Evolutionary conservation across 2,888 invertebrate species (phyloP), one percentile per base, ranked within the genome.

Genomic region (Lochmaea capreae): DNA sequence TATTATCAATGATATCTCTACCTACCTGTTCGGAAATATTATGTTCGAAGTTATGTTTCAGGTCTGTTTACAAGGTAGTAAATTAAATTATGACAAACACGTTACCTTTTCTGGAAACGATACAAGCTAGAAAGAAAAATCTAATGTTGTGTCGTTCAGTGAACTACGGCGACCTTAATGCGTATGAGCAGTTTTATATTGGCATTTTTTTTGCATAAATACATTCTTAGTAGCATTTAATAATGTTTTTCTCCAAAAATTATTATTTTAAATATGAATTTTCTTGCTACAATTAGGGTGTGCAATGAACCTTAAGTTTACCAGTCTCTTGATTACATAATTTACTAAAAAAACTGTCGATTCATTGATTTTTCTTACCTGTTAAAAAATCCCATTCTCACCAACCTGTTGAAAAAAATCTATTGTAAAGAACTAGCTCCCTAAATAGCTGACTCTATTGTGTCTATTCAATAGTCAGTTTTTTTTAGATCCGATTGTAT

Each of bases 321-420:
- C 26, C 57, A 71, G 58, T 46, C 43, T 22, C 42, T 22, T 65
- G 43, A 71, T 65, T 65, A 71, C 26, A 58, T 46, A 71, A 71
- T 71, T 65, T 65, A n/a, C 46, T 65, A 65, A 65, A 58, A 33
- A 65, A 71, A 71, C 43, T 58, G 65, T 58, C 71, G 65, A 71
- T 58, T 71, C 65, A 71, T 57, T 65, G 71, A 54, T 71, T 71
- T 65, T 63, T 54, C 16, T 61, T 71, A 71, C 71, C 71, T 71
- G 57, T 71, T 65, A 58, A 65, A 39, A 67, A 67, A 67, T 67
- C 39, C 14, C 67, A 58, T 58, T 67, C 57, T 67, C 46, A 46
- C 3, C 14, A 14, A 46, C 46, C 46, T 46, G 46, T 46, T 46
- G 33, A 39, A 1, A 63, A 18, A 54, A 54, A 63, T 63, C 62